These are phyloP conservation scores for Sclerurus mexicanus DNA, from an alignment of 2,113 vertebrate species.

Conservation along the genomic window DNA sequence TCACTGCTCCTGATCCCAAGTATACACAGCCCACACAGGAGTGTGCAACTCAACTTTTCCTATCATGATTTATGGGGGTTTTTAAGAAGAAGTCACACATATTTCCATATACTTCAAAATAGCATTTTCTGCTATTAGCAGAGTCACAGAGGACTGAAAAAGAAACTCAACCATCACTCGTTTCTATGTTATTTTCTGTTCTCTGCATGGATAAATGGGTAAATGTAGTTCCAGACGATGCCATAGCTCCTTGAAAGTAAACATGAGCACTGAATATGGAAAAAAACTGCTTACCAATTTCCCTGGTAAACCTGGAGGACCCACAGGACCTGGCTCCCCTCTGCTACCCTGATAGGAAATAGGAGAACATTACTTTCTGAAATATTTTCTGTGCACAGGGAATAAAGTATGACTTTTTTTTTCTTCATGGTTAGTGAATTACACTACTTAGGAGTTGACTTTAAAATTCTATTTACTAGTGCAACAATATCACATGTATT, in stretches of 20 bases:
- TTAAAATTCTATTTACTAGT: neutral
- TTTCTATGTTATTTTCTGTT: neutral
- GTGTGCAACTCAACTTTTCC: neutral
- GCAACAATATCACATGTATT: neutral
- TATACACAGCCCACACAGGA: neutral
- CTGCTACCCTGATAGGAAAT: slow-evolving; percentile 79
- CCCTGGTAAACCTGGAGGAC: slow-evolving; percentile 86
- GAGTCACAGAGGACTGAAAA: neutral
- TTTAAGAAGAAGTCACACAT: neutral
- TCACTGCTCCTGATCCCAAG: neutral
- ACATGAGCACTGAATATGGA: neutral
- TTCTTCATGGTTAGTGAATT: neutral
- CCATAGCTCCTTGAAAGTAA: neutral
- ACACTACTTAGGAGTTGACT: neutral
- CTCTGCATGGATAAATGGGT: neutral
- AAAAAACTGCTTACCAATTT: slow-evolving; percentile 81
- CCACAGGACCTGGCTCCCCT: slow-evolving; percentile 83
- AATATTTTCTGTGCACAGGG: neutral
- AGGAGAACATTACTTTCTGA: slow-evolving; percentile 11
- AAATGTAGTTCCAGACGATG: neutral
- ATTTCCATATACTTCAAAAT: neutral
- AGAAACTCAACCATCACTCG: neutral
- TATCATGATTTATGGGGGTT: neutral
- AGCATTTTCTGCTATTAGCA: slow-evolving; percentile 20
- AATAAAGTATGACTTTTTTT: neutral